These are phyloP conservation scores for Archips crataeganus DNA, from an alignment of 2,888 invertebrate genomes.

Conservation along the genomic window DNA sequence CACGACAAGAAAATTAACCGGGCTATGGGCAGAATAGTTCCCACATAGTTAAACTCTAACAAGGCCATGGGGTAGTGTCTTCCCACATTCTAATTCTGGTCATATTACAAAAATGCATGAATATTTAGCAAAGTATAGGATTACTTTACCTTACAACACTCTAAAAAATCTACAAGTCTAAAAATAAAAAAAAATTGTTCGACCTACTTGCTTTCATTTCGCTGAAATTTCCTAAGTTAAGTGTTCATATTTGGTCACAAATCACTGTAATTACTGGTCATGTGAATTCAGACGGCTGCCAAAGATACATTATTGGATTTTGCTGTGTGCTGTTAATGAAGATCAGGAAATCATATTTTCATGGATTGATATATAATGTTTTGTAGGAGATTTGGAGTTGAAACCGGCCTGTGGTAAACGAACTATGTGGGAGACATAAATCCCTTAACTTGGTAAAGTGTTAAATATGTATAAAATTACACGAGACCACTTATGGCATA, in stretches of 20 bases:
- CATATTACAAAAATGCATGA: too few relatives aligned
- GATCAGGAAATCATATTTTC: conserved; percentile 7
- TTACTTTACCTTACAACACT: too few relatives aligned
- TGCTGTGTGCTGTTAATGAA: background rate
- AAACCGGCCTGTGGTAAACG: too few relatives aligned
- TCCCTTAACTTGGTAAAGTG: too few relatives aligned
- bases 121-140: background rate
- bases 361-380: background rate
- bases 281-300: conserved; percentile 6
- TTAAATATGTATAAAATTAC: too few relatives aligned
- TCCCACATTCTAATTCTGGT: background rate
- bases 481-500: too few relatives aligned
- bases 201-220: background rate
- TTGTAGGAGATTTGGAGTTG: background rate
- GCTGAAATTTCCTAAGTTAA: conserved; percentile 5
- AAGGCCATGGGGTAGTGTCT: background rate
- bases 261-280: background rate
- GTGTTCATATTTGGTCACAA: background rate
- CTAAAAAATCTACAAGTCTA: too few relatives aligned
- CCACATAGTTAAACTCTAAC: background rate
- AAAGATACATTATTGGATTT: conserved; percentile 3
- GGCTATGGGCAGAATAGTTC: background rate
- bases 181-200: background rate
- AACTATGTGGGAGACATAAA: too few relatives aligned
- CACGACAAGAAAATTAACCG: background rate